A percentile compares a stretch with the other conserved stretches of the same genome.
Conservation (phyloP, 2,888 invertebrate species). For the Sinohyriopsis cumingii region DNA sequence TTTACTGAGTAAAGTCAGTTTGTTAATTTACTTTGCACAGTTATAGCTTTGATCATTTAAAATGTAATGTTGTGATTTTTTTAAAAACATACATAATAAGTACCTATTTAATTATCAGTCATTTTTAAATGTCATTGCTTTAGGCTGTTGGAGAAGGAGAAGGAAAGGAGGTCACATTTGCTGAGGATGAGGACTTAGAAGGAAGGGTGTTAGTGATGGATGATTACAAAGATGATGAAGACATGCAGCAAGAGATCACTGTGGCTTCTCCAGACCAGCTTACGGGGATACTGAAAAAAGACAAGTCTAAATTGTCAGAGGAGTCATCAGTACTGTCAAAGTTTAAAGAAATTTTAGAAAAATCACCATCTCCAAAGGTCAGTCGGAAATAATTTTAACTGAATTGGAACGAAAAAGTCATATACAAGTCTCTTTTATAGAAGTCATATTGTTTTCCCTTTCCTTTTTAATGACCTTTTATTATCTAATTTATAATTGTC, state of each 20-base stretch:
- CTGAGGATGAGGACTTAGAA: constrained; percentile 34
- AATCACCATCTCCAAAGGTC: constrained; percentile 48
- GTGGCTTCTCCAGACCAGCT: constrained; percentile 26
- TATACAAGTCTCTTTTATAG: too few relatives aligned
- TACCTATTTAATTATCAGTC: too few relatives aligned
- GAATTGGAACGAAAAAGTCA: not conserved
- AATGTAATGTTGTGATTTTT: too few relatives aligned
- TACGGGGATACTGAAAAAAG: constrained; percentile 30
- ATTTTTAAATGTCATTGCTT: too few relatives aligned
- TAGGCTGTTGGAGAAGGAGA: constrained; percentile 22
- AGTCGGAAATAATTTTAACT: constrained; percentile 2
- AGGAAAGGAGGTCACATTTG: constrained; percentile 26
- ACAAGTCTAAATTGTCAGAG: constrained; percentile 29
- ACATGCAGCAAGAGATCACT: constrained; percentile 19
- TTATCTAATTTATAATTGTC: too few relatives aligned
- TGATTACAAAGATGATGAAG: constrained; percentile 50
- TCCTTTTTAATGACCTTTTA: too few relatives aligned
- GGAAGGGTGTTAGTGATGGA: constrained; percentile 48
- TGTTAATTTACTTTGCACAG: too few relatives aligned
- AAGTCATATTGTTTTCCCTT: too few relatives aligned
- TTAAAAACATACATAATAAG: too few relatives aligned
- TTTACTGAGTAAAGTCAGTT: too few relatives aligned
- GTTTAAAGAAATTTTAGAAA: constrained; percentile 56
- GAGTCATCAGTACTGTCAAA: constrained; percentile 48
- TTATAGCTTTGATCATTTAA: too few relatives aligned